Evolutionary conservation across 1,140 invertebrate genomes (phyloP).

Genomic region (Trigoniulus corallinus): DNA sequence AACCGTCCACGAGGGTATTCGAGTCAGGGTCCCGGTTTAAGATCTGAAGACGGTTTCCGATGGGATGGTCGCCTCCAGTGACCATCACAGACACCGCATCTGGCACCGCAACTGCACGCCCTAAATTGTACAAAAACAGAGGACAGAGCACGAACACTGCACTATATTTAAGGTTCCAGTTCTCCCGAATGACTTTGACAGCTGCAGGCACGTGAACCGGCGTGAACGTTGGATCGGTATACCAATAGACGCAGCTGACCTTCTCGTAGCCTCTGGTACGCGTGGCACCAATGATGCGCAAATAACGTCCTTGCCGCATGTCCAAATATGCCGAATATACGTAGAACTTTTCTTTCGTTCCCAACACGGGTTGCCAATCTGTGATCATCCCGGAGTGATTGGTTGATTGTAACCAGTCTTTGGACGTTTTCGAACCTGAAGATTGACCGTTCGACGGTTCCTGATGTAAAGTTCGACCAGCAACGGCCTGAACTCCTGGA

Average conservation of each 20-base stretch:
- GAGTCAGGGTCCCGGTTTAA: constrained; percentile 15
- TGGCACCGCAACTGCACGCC: constrained; percentile 20
- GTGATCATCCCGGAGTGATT: background rate
- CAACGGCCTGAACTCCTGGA: background rate
- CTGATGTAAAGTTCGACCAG: background rate
- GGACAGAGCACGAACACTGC: constrained; percentile 75
- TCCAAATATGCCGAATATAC: constrained; percentile 82
- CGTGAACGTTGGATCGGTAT: constrained; percentile 27
- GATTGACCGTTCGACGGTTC: background rate
- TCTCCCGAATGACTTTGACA: constrained; percentile 62
- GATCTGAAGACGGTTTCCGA: constrained; percentile 36
- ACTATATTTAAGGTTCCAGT: constrained; percentile 86
- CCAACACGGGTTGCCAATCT: constrained; percentile 26
- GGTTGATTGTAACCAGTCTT: background rate
- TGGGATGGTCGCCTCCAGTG: constrained; percentile 1
- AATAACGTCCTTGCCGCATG: constrained; percentile 24
- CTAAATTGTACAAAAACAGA: constrained; percentile 21
- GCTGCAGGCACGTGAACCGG: constrained; percentile 19
- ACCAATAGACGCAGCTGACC: constrained; percentile 77
- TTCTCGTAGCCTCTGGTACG: constrained; percentile 59
- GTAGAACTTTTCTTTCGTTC: constrained; percentile 51
- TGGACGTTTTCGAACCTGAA: background rate
- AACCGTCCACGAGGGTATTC: constrained; percentile 20
- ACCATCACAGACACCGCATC: constrained; percentile 42
- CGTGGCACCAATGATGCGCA: constrained; percentile 70